Evolutionary conservation across 2,797 vertebrate genomes (phyloP).

Genomic region (Prunella strophiata): DNA sequence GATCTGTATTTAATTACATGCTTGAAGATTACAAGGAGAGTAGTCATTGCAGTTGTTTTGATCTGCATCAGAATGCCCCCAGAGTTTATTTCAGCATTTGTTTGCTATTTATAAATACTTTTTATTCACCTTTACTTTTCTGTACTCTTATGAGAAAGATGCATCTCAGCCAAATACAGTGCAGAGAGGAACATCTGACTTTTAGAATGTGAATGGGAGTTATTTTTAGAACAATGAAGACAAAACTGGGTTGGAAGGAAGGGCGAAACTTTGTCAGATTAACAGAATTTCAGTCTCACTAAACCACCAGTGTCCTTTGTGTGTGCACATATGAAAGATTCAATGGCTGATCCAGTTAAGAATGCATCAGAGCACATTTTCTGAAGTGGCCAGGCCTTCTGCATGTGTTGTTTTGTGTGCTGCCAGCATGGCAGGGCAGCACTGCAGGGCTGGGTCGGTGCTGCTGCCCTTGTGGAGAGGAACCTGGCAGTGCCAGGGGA

Average conservation of each 20-base stretch:
- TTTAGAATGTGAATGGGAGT: background rate
- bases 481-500: background rate
- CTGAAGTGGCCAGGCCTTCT: background rate
- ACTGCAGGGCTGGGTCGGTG: background rate
- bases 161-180: background rate
- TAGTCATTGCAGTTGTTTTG: slow-evolving; percentile 6
- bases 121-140: slow-evolving; percentile 25
- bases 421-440: background rate
- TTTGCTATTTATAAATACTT: slow-evolving; percentile 22
- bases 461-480: background rate
- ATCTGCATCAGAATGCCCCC: background rate
- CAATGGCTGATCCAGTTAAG: background rate
- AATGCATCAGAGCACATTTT: background rate
- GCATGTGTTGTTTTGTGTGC: background rate
- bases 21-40: slow-evolving; percentile 5
- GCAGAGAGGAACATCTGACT: background rate
- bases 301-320: background rate
- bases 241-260: background rate
- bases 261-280: background rate
- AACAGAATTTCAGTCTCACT: background rate
- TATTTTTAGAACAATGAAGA: slow-evolving; percentile 39
- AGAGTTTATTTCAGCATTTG: background rate
- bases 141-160: background rate
- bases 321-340: background rate
- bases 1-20: slow-evolving; percentile 22